Percentiles rank a stretch among this genome's conserved stretches.
Evolutionary conservation across 2,888 invertebrate species (phyloP).

Genomic region (Pristionchus maxplancki): DNA sequence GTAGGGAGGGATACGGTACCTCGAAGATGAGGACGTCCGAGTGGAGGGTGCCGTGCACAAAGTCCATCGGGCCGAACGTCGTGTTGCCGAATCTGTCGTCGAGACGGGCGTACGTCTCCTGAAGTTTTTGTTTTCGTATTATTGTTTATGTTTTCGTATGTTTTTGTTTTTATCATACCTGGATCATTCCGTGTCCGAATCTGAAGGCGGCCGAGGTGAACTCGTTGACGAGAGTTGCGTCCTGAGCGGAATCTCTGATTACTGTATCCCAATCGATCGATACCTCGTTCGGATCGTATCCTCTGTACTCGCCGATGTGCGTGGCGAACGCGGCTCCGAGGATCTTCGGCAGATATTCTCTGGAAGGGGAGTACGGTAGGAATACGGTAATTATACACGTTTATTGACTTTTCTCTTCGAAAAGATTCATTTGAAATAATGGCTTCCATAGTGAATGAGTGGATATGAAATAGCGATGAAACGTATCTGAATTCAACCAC

Average conservation of each 20-base stretch:
- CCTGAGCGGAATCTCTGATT: constrained; percentile 44
- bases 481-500: too few species aligned
- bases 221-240: constrained; percentile 91
- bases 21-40: constrained; percentile 66
- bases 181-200: constrained; percentile 96
- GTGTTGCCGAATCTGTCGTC: constrained; percentile 87
- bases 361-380: constrained; percentile 80
- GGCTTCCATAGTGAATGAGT: neutral
- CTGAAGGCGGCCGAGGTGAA: constrained; percentile 95
- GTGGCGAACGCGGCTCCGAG: constrained; percentile 86
- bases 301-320: constrained; percentile 87
- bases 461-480: neutral
- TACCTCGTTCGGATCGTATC: constrained; percentile 86
- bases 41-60: constrained; percentile 95
- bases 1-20: constrained; percentile 33
- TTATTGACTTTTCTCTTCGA: neutral
- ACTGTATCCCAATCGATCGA: neutral
- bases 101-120: constrained; percentile 85
- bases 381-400: neutral
- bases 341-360: constrained; percentile 92
- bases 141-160: neutral
- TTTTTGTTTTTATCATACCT: constrained; percentile 80
- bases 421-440: neutral
- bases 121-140: too few species aligned
- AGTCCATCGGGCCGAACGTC: constrained; percentile 86